Evolutionary conservation across 2,113 vertebrate genomes (phyloP).

Genomic region (Pangasianodon gigas): DNA sequence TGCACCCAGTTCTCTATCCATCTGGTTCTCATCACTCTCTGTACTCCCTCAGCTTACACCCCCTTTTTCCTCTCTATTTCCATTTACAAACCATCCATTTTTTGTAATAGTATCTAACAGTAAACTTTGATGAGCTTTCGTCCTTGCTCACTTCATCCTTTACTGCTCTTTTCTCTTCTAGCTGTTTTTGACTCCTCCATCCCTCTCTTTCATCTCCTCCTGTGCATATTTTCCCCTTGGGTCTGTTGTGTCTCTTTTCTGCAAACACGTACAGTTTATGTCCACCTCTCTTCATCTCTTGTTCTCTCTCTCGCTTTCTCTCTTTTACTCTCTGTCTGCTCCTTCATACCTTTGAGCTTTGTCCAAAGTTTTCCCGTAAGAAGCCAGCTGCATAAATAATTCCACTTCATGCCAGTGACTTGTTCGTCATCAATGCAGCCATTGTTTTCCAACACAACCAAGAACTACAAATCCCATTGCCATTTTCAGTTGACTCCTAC

Average conservation of each 20-base stretch:
- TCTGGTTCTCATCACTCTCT: slow-evolving; percentile 49
- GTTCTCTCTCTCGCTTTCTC: no score
- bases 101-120: slow-evolving; percentile 23
- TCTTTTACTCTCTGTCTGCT: not conserved
- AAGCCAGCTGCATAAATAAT: slow-evolving; percentile 48
- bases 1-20: slow-evolving; percentile 32
- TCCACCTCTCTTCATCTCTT: slow-evolving; percentile 55
- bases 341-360: slow-evolving; percentile 51
- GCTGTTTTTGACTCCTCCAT: slow-evolving; percentile 16
- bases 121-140: slow-evolving; percentile 32
- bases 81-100: slow-evolving; percentile 22
- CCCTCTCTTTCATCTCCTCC: slow-evolving; percentile 23
- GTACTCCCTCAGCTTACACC: slow-evolving; percentile 16
- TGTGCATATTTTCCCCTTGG: slow-evolving; percentile 11
- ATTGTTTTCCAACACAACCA: slow-evolving; percentile 38
- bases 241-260: slow-evolving; percentile 18
- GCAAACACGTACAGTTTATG: slow-evolving; percentile 62
- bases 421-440: slow-evolving; percentile 28
- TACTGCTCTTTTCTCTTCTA: slow-evolving; percentile 27
- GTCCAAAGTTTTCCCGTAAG: slow-evolving; percentile 27
- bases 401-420: slow-evolving; percentile 18
- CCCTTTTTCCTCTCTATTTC: not conserved
- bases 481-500: slow-evolving; percentile 15
- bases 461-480: not conserved
- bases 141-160: slow-evolving; percentile 21